Evolutionary conservation across 2,888 invertebrate genomes (phyloP).

Genomic region (Mycalesis mineus): DNA sequence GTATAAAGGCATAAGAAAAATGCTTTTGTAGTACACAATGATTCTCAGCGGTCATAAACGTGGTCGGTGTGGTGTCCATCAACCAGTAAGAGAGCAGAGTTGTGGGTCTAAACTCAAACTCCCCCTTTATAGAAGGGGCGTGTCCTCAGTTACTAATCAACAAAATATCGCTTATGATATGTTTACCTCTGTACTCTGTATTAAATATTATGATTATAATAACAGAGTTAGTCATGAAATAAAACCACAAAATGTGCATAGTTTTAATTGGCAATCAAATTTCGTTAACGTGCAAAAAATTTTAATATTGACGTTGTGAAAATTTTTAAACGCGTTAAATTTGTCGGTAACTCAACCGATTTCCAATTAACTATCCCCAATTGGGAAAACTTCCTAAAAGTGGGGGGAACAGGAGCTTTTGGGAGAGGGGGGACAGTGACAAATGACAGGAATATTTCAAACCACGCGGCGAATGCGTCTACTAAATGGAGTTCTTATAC

Average conservation of each 20-base stretch:
- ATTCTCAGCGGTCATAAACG: too few relatives aligned
- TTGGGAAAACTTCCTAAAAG: constrained; percentile 14
- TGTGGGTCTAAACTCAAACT: too few relatives aligned
- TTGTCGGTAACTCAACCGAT: constrained; percentile 9
- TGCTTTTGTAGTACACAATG: too few relatives aligned
- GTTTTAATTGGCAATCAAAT: constrained; percentile 2
- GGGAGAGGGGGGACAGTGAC: constrained; percentile 14
- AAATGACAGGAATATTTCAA: constrained; percentile 21
- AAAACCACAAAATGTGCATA: not conserved
- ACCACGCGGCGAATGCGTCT: constrained; percentile 14
- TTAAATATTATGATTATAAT: too few relatives aligned
- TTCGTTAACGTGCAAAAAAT: not conserved
- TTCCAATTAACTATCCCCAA: constrained; percentile 14
- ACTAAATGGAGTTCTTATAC: constrained; percentile 21
- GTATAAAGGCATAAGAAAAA: too few relatives aligned
- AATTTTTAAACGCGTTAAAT: constrained; percentile 3
- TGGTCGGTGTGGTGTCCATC: too few relatives aligned
- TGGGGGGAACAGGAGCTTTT: not conserved
- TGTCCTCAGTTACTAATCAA: too few relatives aligned
- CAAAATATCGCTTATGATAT: too few relatives aligned
- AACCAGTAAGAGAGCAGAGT: too few relatives aligned
- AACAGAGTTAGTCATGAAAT: too few relatives aligned
- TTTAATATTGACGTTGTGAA: not conserved
- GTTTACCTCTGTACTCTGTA: too few relatives aligned
- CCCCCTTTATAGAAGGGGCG: too few relatives aligned